Percentiles rank a stretch among this genome's conserved stretches.
Conservation (phyloP, 2,888 invertebrate species). For the Eupithecia vulgata region DNA sequence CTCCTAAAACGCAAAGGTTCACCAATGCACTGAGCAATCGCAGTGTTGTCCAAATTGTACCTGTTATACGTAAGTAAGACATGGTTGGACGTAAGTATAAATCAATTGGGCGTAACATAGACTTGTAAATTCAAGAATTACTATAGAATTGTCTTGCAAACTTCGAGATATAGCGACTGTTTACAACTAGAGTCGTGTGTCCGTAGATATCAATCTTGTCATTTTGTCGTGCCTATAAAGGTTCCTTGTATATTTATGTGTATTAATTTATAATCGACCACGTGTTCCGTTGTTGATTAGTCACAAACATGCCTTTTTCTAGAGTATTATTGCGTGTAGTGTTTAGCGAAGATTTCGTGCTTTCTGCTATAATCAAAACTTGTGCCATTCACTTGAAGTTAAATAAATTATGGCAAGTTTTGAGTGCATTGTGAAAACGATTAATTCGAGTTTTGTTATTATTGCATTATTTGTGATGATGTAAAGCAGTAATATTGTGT, state of each 20-base stretch:
- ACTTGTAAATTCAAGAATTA: not conserved
- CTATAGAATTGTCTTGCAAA: not conserved
- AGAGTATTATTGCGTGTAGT: conserved; percentile 41
- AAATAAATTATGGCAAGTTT: conserved; percentile 9
- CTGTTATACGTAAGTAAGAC: conserved; percentile 25
- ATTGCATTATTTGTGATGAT: not conserved
- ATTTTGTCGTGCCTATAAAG: conserved; percentile 43
- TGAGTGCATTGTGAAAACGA: conserved; percentile 3
- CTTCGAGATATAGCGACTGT: not conserved
- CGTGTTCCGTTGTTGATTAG: conserved; percentile 42
- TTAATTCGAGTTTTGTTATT: not conserved
- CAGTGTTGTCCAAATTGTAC: conserved; percentile 26
- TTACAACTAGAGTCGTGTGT: not conserved
- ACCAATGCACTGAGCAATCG: not conserved
- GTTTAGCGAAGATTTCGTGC: conserved; percentile 25
- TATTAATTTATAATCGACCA: conserved; percentile 39
- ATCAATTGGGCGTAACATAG: conserved; percentile 17
- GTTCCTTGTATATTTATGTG: conserved; percentile 49
- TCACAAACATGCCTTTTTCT: conserved; percentile 45
- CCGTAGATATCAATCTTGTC: conserved; percentile 29
- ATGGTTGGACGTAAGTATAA: conserved; percentile 6
- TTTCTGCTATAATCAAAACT: conserved; percentile 10
- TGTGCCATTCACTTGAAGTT: conserved; percentile 6
- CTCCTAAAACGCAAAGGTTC: conserved; percentile 28
- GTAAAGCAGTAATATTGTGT: not conserved